phyloP scores from a whole-genome alignment of 2,113 vertebrate species.

The Gambusia affinis region DNA sequence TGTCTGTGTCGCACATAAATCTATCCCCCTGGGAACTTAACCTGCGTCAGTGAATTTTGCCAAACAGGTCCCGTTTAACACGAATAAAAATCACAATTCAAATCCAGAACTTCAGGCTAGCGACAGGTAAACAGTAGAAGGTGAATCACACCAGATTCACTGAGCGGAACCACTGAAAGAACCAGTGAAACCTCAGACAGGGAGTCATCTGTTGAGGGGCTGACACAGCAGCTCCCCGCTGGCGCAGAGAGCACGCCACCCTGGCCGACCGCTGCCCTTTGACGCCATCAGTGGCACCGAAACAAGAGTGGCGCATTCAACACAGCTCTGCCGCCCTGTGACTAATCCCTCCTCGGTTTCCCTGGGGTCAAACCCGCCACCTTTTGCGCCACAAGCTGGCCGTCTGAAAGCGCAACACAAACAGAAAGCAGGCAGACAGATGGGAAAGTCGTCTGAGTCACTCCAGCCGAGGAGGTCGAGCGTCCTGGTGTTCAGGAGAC shows the following conservation, averaged over 20 bases:
- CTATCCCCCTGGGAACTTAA: too few species aligned
- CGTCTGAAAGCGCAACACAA: background rate
- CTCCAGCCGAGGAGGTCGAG: background rate
- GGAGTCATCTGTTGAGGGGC: conserved; percentile 39
- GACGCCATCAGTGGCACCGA: conserved; percentile 33
- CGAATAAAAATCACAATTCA: background rate
- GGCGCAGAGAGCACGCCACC: conserved; percentile 64
- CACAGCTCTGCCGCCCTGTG: background rate
- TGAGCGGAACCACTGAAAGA: conserved; percentile 28
- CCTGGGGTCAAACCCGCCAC: conserved; percentile 1
- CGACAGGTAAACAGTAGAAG: background rate
- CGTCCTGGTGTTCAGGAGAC: background rate
- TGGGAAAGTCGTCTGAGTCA: conserved; percentile 3
- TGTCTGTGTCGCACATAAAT: too few species aligned
- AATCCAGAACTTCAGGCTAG: background rate
- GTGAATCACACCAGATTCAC: conserved; percentile 62
- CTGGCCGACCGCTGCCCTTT: conserved; percentile 41
- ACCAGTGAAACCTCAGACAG: conserved; percentile 50
- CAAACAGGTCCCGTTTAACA: too few species aligned
- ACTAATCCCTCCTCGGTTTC: conserved; percentile 3
- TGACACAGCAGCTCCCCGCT: conserved; percentile 50
- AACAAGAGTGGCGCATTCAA: conserved; percentile 42
- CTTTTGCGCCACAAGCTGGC: conserved; percentile 5
- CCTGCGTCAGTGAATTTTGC: too few species aligned
- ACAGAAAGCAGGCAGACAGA: conserved; percentile 6